Evolutionary conservation across 2,888 invertebrate species (phyloP).

Genomic region (Chaitophorus viminalis): DNA sequence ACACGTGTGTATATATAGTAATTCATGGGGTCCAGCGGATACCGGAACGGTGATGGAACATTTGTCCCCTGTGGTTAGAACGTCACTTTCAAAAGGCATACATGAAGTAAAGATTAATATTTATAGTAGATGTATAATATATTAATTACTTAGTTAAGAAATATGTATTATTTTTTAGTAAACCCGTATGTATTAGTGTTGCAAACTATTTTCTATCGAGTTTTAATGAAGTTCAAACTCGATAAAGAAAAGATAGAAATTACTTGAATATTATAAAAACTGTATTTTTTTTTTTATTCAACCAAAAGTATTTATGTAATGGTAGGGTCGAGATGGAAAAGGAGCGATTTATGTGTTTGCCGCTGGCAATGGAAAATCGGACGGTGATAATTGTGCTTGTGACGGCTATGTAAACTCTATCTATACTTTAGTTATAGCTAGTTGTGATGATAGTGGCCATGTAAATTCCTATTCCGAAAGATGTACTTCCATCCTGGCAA

Average conservation of each 20-base stretch:
- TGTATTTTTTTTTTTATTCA: too few relatives aligned
- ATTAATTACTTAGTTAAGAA: not conserved
- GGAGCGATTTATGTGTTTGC: slow-evolving; percentile 93
- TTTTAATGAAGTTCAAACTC: not conserved
- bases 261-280: too few relatives aligned
- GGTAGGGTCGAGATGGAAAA: slow-evolving; percentile 77
- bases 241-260: not conserved
- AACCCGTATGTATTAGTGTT: too few relatives aligned
- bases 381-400: slow-evolving; percentile 88
- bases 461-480: slow-evolving; percentile 90
- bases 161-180: too few relatives aligned
- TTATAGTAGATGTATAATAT: not conserved
- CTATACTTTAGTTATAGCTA: slow-evolving; percentile 88
- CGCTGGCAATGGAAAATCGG: slow-evolving; percentile 88
- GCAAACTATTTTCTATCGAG: not conserved
- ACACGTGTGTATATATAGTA: slow-evolving; percentile 87
- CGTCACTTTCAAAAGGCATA: slow-evolving; percentile 81
- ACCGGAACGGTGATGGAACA: slow-evolving; percentile 90
- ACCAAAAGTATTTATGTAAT: not conserved
- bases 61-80: slow-evolving; percentile 81
- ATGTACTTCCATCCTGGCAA: slow-evolving; percentile 87
- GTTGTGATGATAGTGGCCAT: slow-evolving; percentile 81
- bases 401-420: slow-evolving; percentile 88
- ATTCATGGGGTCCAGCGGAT: slow-evolving; percentile 94
- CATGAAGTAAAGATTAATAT: slow-evolving; percentile 70